Base-by-base conservation (phyloP, 2,888 invertebrate species). In the Drosophila kuntzei region DNA sequence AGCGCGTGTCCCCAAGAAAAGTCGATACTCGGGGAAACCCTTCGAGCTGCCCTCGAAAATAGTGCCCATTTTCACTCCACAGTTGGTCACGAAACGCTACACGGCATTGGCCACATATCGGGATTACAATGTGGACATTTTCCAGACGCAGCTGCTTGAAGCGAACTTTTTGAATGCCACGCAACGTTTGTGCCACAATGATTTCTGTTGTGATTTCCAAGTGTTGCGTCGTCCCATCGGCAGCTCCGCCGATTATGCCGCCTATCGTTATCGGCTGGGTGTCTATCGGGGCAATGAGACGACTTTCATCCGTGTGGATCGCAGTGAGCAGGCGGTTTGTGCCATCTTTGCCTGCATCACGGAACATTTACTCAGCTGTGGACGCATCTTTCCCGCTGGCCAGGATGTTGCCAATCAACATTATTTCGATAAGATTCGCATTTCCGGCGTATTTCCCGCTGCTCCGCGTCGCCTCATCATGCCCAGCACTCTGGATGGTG, bases 291-390 rank as follows among this genome's bases (percentile, higher is more conserved):
- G 91, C 64, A 69, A 79, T 2, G 71, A 77, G n/a, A 83, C 88
- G 1, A 87, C 80, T 0, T 58, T 88, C 7, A 84, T 90, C 3
- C 89, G 93, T 41, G 90, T 92, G 2, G 91, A 92, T 68, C 90
- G 92, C 63, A 91, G 91, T 32, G 93, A 93, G 32, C 89, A 93
- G 55, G 93, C 93, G 64, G 79, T 92, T 2, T 94, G 94, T 74
- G 93, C 92, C 0, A 16, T 94, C 1, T 90, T 93, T 9, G 92
- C 93, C 57, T 94, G 94, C 78, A 80, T 89, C 7, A 87, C 90
- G 39, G 89, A 89, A 1, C 86, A 89, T 1, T 27, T 92, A 2
- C 59, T 78, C 14, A 91, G 91, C 2, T 94, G 94, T 71, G 93
- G 92, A 1, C 84, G 70, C 34, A 83, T 91, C 18, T 91, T 89